Evolutionary conservation across 2,797 vertebrate species (phyloP).

Genomic region (Platalea minor): DNA sequence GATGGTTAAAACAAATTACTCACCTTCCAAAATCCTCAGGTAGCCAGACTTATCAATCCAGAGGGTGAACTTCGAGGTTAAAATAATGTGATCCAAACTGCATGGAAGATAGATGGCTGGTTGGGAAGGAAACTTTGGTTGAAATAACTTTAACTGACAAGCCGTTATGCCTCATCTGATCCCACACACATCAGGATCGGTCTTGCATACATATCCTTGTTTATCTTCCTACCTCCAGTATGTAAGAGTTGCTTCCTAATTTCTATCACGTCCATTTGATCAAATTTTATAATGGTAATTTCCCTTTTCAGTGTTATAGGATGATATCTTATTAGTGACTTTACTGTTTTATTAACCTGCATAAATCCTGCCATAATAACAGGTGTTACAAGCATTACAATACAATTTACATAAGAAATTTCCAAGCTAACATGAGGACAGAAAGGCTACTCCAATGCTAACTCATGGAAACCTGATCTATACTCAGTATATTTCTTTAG

Average conservation of each 20-base stretch:
- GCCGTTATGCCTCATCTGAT: not conserved
- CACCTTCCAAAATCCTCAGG: conserved; percentile 7
- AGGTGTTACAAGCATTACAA: not conserved
- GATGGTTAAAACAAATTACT: conserved; percentile 39
- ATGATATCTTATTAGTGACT: not conserved
- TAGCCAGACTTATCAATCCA: conserved; percentile 28
- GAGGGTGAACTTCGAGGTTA: conserved; percentile 6
- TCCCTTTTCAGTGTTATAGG: not conserved
- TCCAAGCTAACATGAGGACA: not conserved
- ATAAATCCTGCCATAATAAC: conserved; percentile 22
- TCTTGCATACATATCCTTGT: not conserved
- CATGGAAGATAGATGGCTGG: conserved; percentile 11
- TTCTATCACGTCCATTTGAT: not conserved
- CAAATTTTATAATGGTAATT: not conserved
- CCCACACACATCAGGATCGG: not conserved
- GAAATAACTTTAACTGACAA: not conserved
- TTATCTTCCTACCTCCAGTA: not conserved
- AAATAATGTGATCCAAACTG: not conserved
- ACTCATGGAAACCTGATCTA: not conserved
- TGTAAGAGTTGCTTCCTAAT: not conserved
- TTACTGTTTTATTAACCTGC: not conserved
- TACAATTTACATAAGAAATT: not conserved
- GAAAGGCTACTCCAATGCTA: not conserved
- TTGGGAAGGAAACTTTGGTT: not conserved
- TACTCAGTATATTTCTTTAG: not conserved